Base-by-base conservation (phyloP, 2,797 vertebrate species). In the Champsocephalus esox region DNA sequence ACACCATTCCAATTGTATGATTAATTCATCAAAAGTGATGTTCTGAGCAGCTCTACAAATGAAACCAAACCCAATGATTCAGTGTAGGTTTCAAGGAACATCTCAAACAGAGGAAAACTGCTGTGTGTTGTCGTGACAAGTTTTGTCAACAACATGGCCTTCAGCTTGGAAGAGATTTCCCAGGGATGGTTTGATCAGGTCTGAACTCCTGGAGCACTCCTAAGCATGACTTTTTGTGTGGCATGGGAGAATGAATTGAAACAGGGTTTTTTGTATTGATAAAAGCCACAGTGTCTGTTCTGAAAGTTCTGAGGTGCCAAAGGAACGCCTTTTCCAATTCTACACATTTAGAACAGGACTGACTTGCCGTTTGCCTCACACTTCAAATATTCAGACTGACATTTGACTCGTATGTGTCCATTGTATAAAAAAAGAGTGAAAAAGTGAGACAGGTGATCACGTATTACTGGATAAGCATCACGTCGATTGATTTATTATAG, bases 141-240 rank as follows among this genome's bases (percentile, higher is more conserved):
- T 63, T 57, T 21, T 48, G 16, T 75, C 56, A 75, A 64, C 70
- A 70, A 21, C 16, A 7, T 28, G 21, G 17, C 11, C 28, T 38
- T 34, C 41, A 70, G 71, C 60, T 13, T 44, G 58, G 55, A 58
- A 38, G 41, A 75, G 43, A 82, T 71, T 80, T 78, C 65, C 59
- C 75, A 70, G 34, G 61, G 65, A 69, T 76, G 48, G 48, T 51
- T 55, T 41, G 50, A 79, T 21, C 68, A 62, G 28, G 9, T 32
- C 34, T 58, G 19, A 75, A 55, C 50, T 43, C 21, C 2, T 5
- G 12, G 14, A 24, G 12, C 2, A 2, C 21, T 21, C 24, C 44
- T 44, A 28, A 28, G 28, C 4, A 28, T 28, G 4, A 28, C 28
- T 28, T 5, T 28, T 1, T 28, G 5, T 4, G 44, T 19, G 34